A percentile compares a stretch with the other conserved stretches of the same genome.
These are phyloP conservation scores for Ctenomys sociabilis DNA, from an alignment of 2,113 vertebrate species.

Conservation along the genomic window DNA sequence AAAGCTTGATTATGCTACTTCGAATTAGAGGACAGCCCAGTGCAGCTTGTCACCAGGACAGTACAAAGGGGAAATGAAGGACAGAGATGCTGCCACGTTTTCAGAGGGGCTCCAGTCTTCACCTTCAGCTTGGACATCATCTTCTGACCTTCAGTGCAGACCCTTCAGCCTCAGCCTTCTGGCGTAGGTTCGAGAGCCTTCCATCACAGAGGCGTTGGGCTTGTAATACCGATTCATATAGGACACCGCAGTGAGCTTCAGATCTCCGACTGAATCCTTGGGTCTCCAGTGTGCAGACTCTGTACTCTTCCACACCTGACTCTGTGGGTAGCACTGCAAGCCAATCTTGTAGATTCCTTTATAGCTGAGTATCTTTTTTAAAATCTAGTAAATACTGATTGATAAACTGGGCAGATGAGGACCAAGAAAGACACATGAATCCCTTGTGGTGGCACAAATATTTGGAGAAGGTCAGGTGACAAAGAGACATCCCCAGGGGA, in stretches of 20 bases:
- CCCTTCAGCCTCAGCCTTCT: neutral
- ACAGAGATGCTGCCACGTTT: neutral
- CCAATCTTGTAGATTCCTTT: neutral
- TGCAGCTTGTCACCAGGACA: neutral
- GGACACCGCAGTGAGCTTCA: neutral
- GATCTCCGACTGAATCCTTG: neutral
- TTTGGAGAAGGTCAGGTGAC: neutral
- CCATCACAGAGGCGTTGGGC: neutral
- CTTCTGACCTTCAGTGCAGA: neutral
- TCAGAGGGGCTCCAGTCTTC: neutral
- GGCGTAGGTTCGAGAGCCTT: neutral
- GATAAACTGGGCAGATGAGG: neutral
- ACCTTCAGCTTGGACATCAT: neutral
- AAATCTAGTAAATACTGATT: neutral
- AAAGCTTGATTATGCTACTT: neutral
- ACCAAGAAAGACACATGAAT: neutral
- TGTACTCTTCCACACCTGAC: neutral
- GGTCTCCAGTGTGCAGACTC: neutral
- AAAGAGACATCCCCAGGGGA: conserved; percentile 37
- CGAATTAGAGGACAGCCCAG: neutral
- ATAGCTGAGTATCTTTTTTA: neutral
- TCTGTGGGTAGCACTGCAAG: neutral
- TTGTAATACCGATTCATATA: neutral
- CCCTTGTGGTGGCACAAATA: neutral
- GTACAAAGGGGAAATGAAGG: neutral